Evolutionary conservation across 1,140 invertebrate species (phyloP), one percentile per base, ranked within the genome.

Genomic region (Halictus rubicundus): DNA sequence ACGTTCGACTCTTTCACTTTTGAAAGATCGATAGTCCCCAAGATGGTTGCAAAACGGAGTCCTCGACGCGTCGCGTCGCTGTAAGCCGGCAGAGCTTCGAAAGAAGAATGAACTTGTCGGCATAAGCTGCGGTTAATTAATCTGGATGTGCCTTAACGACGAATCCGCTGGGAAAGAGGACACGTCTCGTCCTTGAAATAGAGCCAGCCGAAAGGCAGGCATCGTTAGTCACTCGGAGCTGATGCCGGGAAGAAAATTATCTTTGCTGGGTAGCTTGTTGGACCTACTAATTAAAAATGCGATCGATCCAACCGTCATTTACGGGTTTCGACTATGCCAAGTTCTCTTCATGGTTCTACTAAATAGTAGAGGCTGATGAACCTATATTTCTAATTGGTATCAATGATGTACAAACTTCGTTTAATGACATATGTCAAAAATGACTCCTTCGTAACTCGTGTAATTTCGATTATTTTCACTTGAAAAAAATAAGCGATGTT

Each of bases 51-150:
- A 25, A 19, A 42, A 27, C 21, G 68, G 2, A 69, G 66, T 49
- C 42, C 37, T 23, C 60, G 63, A n/a, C 32, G 54, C 63, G 23
- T 8, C 39, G 21, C n/a, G 32, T 32, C 2, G 32, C 1, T 3
- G 32, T 32, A 32, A 32, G 32, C 32, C 32, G 32, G 32, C 39
- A 52, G 23, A 49, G 66, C 60, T 61, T 57, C 52, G n/a, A 39
- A 65, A 80, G 81, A 82, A 74, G 72, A 54, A 80, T 80, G 69
- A 83, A 83, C 49, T 54, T 46, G n/a, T 37, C 3, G 70, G 46
- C 21, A 66, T 80, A 76, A 81, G 61, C 78, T 37, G n/a, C 42
- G 71, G 42, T 79, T 79, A 84, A 84, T 84, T 84, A 84, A 84
- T 84, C 73, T 75, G 19, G 39, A 57, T 32, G 49, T 60, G 69